phyloP scores from a whole-genome alignment of 2,113 vertebrate species.

The Nothobranchius kuhntae region DNA sequence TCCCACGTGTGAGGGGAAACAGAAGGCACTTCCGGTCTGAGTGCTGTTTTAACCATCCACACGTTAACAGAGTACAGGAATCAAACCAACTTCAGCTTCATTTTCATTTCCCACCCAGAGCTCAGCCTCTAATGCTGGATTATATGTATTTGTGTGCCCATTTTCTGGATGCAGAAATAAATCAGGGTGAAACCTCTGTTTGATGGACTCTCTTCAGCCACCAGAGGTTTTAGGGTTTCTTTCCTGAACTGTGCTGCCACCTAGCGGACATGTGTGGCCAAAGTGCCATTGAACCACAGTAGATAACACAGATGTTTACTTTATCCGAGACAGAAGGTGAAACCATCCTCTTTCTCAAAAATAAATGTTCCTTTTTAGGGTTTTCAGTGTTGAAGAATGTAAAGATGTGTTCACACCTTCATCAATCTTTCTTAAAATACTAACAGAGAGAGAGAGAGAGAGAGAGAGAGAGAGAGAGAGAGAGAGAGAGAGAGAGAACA shows the following conservation, averaged over 20 bases:
- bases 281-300: no score
- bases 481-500: no score
- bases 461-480: no score
- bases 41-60: background rate
- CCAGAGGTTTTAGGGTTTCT: background rate
- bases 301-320: no score
- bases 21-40: slow-evolving; percentile 9
- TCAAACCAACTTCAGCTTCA: fast-evolving
- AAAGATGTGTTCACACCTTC: no score
- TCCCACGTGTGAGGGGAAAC: background rate
- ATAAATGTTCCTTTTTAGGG: no score
- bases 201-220: background rate
- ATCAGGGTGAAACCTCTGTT: slow-evolving; percentile 36
- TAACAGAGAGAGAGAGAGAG: no score
- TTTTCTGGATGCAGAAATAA: background rate
- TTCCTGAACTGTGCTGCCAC: slow-evolving; percentile 15
- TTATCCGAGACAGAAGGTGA: no score
- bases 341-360: no score
- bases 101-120: fast-evolving
- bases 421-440: no score
- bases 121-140: background rate
- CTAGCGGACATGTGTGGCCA: slow-evolving; percentile 16
- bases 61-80: background rate
- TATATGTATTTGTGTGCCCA: background rate
- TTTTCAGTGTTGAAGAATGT: no score